These are phyloP conservation scores for Varroa destructor DNA, from an alignment of 1,140 invertebrate species.

Conservation along the genomic window DNA sequence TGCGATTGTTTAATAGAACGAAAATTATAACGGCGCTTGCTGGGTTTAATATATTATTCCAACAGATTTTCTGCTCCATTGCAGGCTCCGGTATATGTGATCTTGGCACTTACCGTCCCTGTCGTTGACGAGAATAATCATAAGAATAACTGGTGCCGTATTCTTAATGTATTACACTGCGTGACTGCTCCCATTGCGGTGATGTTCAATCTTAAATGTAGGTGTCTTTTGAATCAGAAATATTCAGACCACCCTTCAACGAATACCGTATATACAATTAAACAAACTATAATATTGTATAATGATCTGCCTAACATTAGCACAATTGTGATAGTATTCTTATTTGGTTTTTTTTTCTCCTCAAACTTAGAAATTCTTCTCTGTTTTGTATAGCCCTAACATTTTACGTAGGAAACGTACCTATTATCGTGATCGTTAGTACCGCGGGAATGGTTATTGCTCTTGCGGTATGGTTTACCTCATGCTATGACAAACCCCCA, in stretches of 20 bases:
- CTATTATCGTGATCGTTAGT: constrained; percentile 37
- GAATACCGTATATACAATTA: background rate
- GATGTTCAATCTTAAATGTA: constrained; percentile 42
- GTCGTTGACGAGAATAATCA: constrained; percentile 47
- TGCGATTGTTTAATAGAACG: background rate
- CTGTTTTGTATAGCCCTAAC: background rate
- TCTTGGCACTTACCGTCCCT: constrained; percentile 49
- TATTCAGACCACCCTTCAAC: background rate
- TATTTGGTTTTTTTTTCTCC: too few relatives aligned
- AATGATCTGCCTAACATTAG: too few relatives aligned
- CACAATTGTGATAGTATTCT: too few relatives aligned
- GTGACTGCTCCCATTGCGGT: constrained; percentile 45
- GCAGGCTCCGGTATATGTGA: constrained; percentile 45
- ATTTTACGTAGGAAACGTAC: background rate
- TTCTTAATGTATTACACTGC: constrained; percentile 48
- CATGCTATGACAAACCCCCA: constrained; percentile 39
- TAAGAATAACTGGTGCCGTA: constrained; percentile 49
- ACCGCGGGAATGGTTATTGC: constrained; percentile 37
- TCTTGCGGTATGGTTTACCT: constrained; percentile 40
- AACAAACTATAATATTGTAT: background rate
- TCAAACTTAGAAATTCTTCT: too few relatives aligned
- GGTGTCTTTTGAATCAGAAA: constrained; percentile 28
- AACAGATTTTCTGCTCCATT: constrained; percentile 37
- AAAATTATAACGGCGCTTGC: background rate
- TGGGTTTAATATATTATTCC: background rate